Evolutionary conservation across 2,797 vertebrate genomes (phyloP).

Genomic region (Chromobotia macracanthus): DNA sequence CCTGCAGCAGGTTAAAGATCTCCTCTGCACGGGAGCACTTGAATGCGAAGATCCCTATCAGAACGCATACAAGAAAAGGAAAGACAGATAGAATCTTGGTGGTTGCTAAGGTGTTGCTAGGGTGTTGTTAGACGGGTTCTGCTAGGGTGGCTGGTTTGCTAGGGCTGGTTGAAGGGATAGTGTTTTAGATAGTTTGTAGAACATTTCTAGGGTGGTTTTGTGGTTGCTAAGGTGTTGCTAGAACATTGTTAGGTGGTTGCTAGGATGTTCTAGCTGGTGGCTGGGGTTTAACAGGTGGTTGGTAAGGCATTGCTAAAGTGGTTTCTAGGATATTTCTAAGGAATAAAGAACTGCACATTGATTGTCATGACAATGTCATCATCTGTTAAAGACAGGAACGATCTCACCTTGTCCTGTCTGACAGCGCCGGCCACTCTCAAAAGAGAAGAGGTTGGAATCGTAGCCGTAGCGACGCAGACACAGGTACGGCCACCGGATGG

Average conservation of each 20-base stretch:
- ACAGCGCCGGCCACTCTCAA: constrained; percentile 97
- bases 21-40: constrained; percentile 97
- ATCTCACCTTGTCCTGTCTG: constrained; percentile 93
- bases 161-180: neutral
- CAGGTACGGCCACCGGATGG: constrained; percentile 96
- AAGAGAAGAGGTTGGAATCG: constrained; percentile 98
- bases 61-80: constrained; percentile 6
- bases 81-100: neutral
- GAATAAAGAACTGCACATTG: too few relatives aligned
- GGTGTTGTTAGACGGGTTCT: too few relatives aligned
- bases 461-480: constrained; percentile 97
- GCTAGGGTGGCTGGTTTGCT: too few relatives aligned
- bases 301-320: too few relatives aligned
- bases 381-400: neutral
- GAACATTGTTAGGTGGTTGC: neutral
- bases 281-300: too few relatives aligned
- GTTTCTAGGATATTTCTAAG: too few relatives aligned
- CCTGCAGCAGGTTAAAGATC: constrained; percentile 97
- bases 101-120: too few relatives aligned
- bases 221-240: too few relatives aligned
- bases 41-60: constrained; percentile 96
- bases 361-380: too few relatives aligned
- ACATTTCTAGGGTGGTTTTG: too few relatives aligned
- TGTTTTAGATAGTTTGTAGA: too few relatives aligned
- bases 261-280: neutral